Percentiles rank a stretch among this genome's conserved stretches.
Evolutionary conservation across 2,797 vertebrate species (phyloP).

Genomic region (Dallia pectoralis): DNA sequence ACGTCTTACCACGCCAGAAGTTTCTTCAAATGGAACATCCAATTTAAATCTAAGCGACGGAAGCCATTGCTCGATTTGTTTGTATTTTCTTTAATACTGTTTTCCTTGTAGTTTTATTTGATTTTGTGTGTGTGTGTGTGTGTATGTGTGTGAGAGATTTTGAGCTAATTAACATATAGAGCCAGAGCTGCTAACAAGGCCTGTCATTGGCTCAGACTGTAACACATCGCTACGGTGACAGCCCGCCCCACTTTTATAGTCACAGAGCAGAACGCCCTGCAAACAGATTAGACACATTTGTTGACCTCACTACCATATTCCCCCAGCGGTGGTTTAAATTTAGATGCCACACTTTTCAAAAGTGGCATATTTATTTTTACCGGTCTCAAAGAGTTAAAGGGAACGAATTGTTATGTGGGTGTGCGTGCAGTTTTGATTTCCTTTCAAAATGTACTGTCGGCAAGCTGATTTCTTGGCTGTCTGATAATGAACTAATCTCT

Average conservation of each 20-base stretch:
- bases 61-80: too few relatives aligned
- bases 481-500: slow-evolving; percentile 4
- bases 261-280: slow-evolving; percentile 10
- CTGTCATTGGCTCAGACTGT: slow-evolving; percentile 32
- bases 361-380: slow-evolving; percentile 42
- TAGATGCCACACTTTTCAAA: slow-evolving; percentile 38
- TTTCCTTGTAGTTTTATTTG: too few relatives aligned
- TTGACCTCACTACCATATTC: slow-evolving; percentile 32
- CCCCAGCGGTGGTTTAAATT: slow-evolving; percentile 35
- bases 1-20: too few relatives aligned
- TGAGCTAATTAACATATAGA: slow-evolving; percentile 50
- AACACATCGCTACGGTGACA: slow-evolving; percentile 35
- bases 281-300: slow-evolving; percentile 35
- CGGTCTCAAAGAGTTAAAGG: slow-evolving; percentile 18
- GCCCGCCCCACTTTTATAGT: slow-evolving; percentile 45
- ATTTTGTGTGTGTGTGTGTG: neutral
- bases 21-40: too few relatives aligned
- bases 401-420: slow-evolving; percentile 5
- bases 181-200: slow-evolving; percentile 38
- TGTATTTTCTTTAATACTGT: too few relatives aligned
- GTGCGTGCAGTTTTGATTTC: slow-evolving; percentile 17
- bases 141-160: slow-evolving; percentile 27
- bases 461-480: slow-evolving; percentile 31
- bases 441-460: slow-evolving; percentile 1
- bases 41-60: too few relatives aligned